phyloP scores from a whole-genome alignment of 2,888 invertebrate genomes.

The Punctoribates punctum region DNA sequence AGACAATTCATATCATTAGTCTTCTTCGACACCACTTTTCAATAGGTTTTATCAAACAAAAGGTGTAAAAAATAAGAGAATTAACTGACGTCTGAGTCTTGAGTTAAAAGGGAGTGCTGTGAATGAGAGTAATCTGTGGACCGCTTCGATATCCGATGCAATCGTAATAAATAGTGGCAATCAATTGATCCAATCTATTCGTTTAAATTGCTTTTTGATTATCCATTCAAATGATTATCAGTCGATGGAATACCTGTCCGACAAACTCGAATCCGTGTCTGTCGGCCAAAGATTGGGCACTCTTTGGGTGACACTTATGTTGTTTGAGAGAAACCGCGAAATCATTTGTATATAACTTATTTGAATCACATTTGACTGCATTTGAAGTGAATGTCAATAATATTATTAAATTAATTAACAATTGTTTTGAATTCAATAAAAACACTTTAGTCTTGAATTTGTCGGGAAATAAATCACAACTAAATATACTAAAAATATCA shows the following conservation, averaged over 20 bases:
- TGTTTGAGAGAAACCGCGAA: constrained; percentile 56
- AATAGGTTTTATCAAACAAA: not conserved
- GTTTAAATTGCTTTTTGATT: constrained; percentile 51
- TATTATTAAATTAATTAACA: not conserved
- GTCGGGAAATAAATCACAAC: not conserved
- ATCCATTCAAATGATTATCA: not conserved
- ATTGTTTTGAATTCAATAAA: not conserved
- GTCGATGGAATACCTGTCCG: constrained; percentile 53
- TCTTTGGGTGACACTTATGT: constrained; percentile 53
- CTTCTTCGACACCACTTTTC: not conserved
- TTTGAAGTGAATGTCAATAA: not conserved
- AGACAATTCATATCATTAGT: constrained; percentile 31
- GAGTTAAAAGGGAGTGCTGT: constrained; percentile 71
- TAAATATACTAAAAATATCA: constrained; percentile 4
- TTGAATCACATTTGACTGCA: constrained; percentile 3
- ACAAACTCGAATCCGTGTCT: constrained; percentile 57
- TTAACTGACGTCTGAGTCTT: constrained; percentile 70
- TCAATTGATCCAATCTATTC: constrained; percentile 85
- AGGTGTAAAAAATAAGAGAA: not conserved
- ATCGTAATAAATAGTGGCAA: constrained; percentile 79
- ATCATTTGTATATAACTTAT: constrained; percentile 55
- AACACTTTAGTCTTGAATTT: not conserved
- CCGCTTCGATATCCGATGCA: constrained; percentile 77
- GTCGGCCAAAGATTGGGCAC: constrained; percentile 50
- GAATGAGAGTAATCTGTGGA: constrained; percentile 71